Conservation (phyloP, 2,797 vertebrate genomes). For the Clamator glandarius region DNA sequence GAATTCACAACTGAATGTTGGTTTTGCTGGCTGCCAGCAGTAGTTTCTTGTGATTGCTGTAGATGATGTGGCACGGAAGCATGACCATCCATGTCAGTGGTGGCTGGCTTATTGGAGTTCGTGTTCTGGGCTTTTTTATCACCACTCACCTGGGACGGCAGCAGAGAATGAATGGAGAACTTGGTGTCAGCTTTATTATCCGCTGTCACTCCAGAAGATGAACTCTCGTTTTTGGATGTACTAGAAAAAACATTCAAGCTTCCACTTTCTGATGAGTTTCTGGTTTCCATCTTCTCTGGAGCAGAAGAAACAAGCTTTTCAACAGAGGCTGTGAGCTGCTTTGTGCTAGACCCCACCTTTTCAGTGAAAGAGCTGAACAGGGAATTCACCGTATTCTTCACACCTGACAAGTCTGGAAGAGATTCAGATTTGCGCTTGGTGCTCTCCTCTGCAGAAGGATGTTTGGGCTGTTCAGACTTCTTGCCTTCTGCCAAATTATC, state of each 20-base stretch:
- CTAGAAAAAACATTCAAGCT: conserved; percentile 79
- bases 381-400: conserved; percentile 89
- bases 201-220: conserved; percentile 72
- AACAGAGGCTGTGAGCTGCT: conserved; percentile 79
- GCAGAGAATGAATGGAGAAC: conserved; percentile 73
- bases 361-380: conserved; percentile 85
- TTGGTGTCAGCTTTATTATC: conserved; percentile 73
- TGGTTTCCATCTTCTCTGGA: conserved; percentile 71
- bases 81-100: neutral
- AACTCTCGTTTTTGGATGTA: conserved; percentile 75
- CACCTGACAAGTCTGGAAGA: conserved; percentile 77
- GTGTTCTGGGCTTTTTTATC: conserved; percentile 10
- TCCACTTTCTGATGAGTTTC: conserved; percentile 75
- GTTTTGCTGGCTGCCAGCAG: conserved; percentile 15
- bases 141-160: conserved; percentile 66
- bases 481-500: conserved; percentile 73
- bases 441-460: conserved; percentile 60
- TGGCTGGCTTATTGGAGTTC: conserved; percentile 11
- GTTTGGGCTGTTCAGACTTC: conserved; percentile 62
- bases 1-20: conserved; percentile 77
- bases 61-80: neutral
- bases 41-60: neutral
- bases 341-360: conserved; percentile 84
- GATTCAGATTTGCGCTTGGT: conserved; percentile 70
- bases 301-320: conserved; percentile 77